These are phyloP conservation scores for Teleogryllus oceanicus DNA, from an alignment of 2,888 invertebrate genomes.

Conservation along the genomic window DNA sequence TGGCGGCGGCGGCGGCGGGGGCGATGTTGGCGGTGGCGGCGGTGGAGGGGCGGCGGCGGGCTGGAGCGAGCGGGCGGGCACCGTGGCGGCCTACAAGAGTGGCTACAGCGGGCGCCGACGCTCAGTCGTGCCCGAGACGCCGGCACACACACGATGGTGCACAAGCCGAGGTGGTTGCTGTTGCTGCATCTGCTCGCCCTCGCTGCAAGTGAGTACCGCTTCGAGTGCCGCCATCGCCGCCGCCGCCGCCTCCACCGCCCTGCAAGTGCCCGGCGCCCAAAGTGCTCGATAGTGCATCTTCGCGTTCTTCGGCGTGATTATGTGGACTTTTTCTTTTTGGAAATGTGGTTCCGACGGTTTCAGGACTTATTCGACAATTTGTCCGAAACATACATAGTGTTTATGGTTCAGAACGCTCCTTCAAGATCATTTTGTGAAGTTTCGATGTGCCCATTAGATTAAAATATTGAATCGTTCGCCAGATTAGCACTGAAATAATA, in stretches of 20 bases:
- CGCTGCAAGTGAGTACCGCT: slow-evolving; percentile 4
- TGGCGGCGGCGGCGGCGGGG: background rate
- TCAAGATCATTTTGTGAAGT: too few species aligned
- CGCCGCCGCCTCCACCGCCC: too few species aligned
- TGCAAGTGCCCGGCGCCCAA: background rate
- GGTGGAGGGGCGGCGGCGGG: background rate
- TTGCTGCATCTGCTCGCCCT: background rate
- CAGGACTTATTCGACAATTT: background rate
- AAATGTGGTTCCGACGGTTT: background rate
- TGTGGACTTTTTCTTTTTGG: background rate
- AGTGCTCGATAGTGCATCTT: background rate
- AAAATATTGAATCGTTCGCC: too few species aligned
- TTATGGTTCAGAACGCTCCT: too few species aligned
- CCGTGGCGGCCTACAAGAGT: background rate
- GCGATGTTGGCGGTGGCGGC: background rate
- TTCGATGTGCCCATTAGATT: too few species aligned
- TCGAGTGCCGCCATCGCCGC: background rate
- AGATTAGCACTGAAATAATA: too few species aligned
- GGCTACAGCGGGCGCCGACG: background rate
- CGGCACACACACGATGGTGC: slow-evolving; percentile 18
- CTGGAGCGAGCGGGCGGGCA: background rate
- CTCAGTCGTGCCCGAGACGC: slow-evolving; percentile 7
- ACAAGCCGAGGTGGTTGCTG: background rate
- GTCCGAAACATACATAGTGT: background rate
- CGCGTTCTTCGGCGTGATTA: background rate